Evolutionary conservation across 2,888 invertebrate species (phyloP).

Genomic region (Pandemis corylana): DNA sequence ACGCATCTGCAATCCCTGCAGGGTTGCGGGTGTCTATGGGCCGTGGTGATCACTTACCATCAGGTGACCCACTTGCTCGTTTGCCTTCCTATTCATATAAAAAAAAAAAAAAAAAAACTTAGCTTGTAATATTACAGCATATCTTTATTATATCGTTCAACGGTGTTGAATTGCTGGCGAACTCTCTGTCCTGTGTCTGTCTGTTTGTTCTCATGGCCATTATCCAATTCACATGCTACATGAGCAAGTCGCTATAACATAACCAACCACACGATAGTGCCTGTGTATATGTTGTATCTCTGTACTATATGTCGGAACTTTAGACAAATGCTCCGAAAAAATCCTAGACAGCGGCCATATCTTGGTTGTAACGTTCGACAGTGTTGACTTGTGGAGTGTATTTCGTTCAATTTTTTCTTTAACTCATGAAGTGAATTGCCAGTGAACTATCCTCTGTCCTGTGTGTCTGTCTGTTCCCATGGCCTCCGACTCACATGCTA

Average conservation of each 20-base stretch:
- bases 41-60: no score
- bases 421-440: neutral
- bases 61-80: no score
- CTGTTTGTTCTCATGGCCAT: no score
- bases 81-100: no score
- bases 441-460: neutral
- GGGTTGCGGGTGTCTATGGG: no score
- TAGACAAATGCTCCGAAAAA: no score
- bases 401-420: neutral
- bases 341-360: neutral
- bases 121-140: neutral
- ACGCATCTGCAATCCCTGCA: no score
- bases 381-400: neutral
- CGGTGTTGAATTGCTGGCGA: neutral
- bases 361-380: neutral
- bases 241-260: neutral
- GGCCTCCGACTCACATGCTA: conserved; percentile 8
- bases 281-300: no score
- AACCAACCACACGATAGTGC: neutral
- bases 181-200: neutral
- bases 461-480: neutral
- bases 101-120: no score
- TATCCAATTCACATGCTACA: neutral
- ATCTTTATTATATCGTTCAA: neutral
- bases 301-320: no score